phyloP scores from a whole-genome alignment of 2,113 vertebrate genomes.

The Megaceryle maxima region DNA sequence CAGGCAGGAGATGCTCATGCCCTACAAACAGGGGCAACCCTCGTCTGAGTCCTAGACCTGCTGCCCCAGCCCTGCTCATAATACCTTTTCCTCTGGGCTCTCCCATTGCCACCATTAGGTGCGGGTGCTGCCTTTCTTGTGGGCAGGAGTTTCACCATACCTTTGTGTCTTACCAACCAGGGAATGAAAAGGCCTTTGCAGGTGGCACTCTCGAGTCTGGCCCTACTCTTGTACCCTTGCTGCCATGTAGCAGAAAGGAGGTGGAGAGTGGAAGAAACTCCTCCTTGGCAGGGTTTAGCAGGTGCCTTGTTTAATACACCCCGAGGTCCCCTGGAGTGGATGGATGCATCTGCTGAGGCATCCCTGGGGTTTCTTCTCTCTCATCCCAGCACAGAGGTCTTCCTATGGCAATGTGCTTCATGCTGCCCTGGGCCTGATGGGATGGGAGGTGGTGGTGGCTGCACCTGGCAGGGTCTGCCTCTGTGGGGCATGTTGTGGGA shows the following conservation, averaged over 20 bases:
- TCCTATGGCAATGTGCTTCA: accelerated
- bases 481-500: background rate
- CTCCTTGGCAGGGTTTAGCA: background rate
- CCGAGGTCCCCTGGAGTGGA: background rate
- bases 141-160: background rate
- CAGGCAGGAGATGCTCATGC: background rate
- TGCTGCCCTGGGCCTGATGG: background rate
- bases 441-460: background rate
- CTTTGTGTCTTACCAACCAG: background rate
- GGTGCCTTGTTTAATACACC: background rate
- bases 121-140: background rate
- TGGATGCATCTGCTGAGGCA: background rate
- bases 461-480: background rate
- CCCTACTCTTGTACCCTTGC: background rate
- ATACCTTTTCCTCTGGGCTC: accelerated
- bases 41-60: background rate
- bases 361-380: background rate
- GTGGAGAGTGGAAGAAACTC: background rate
- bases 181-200: background rate
- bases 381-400: background rate
- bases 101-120: background rate
- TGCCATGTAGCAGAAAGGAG: background rate
- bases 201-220: background rate
- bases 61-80: background rate
- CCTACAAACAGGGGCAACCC: background rate